Percentiles rank a stretch among this genome's conserved stretches.
Conservation (phyloP, 2,797 vertebrate genomes). For the Crax fasciolata region DNA sequence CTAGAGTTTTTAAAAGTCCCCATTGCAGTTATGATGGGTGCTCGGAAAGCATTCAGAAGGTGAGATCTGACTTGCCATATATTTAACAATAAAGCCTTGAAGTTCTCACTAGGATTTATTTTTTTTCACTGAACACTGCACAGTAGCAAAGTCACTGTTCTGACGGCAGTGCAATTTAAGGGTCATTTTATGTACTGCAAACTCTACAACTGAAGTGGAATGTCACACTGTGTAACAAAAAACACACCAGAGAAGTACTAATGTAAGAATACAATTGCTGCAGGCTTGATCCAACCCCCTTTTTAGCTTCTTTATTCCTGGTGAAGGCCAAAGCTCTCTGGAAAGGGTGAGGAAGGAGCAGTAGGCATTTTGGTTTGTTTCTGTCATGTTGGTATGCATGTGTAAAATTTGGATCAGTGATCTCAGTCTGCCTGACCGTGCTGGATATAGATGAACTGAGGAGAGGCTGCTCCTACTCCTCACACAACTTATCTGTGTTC, state of each 20-base stretch:
- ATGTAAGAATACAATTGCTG: neutral
- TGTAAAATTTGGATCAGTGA: neutral
- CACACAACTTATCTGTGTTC: neutral
- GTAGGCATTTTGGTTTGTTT: neutral
- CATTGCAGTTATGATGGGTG: neutral
- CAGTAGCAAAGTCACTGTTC: neutral
- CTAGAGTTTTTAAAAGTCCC: neutral
- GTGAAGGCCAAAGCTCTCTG: neutral
- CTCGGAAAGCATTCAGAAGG: neutral
- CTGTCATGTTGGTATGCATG: neutral
- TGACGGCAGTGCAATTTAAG: neutral
- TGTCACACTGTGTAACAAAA: neutral
- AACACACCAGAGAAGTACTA: neutral
- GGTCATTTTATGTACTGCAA: neutral
- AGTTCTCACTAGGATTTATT: fast-evolving
- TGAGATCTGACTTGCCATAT: neutral
- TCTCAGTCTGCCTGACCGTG: neutral
- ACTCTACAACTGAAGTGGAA: neutral
- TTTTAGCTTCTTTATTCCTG: neutral
- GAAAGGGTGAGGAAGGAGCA: neutral
- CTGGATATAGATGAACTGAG: neutral
- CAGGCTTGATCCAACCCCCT: neutral
- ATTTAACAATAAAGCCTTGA: neutral
- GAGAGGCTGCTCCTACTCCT: neutral
- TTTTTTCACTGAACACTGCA: neutral